A percentile compares a stretch with the other conserved stretches of the same genome.
phyloP scores from a whole-genome alignment of 2,888 invertebrate genomes.

The Junonia oenone region DNA sequence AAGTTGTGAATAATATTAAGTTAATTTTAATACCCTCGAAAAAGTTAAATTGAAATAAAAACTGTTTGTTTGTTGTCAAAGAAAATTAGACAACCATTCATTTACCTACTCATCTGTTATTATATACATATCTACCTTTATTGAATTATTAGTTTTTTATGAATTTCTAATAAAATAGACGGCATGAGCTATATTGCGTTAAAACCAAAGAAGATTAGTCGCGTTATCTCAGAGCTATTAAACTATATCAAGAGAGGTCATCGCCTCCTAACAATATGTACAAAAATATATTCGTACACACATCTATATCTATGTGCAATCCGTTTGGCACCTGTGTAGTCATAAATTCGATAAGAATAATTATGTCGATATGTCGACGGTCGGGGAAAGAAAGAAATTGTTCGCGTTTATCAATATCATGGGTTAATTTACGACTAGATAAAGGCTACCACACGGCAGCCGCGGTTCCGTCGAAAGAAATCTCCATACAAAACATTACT shows the following conservation, averaged over 20 bases:
- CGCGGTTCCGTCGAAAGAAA: slow-evolving; percentile 72
- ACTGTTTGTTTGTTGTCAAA: too few relatives aligned
- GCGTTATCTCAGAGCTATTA: neutral
- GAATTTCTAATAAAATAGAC: too few relatives aligned
- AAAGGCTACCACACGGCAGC: slow-evolving; percentile 65
- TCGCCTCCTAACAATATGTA: neutral
- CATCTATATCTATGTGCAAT: neutral
- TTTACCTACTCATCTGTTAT: too few relatives aligned
- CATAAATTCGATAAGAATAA: slow-evolving; percentile 33
- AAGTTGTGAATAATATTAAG: neutral
- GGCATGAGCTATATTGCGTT: too few relatives aligned
- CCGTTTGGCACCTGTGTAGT: slow-evolving; percentile 12
- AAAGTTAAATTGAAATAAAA: too few relatives aligned
- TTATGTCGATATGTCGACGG: slow-evolving; percentile 33
- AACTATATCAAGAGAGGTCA: neutral
- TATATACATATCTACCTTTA: too few relatives aligned
- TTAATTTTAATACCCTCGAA: too few relatives aligned
- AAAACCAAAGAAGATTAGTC: neutral
- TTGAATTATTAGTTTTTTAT: too few relatives aligned
- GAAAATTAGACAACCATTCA: too few relatives aligned
- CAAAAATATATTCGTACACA: neutral
- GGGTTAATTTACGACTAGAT: slow-evolving; percentile 74
- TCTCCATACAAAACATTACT: slow-evolving; percentile 80
- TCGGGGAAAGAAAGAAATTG: slow-evolving; percentile 33
- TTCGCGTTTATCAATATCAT: slow-evolving; percentile 62